Percentiles rank a stretch among this genome's conserved stretches.
phyloP scores from a whole-genome alignment of 2,888 invertebrate genomes.

The Rotaria socialis region DNA sequence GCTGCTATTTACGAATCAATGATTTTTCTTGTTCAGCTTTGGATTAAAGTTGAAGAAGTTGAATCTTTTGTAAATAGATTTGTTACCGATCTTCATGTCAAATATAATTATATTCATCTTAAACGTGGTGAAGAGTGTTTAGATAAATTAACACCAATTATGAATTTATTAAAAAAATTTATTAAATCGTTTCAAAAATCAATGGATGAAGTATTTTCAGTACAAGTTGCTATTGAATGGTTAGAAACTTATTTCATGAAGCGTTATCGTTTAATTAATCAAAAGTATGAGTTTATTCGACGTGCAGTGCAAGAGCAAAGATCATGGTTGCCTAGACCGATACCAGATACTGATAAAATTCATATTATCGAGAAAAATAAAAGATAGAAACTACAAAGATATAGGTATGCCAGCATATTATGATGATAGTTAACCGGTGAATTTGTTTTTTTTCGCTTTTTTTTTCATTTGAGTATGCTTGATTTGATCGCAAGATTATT shows the following conservation, averaged over 20 bases:
- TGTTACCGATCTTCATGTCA: conserved; percentile 38
- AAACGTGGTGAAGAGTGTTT: conserved; percentile 38
- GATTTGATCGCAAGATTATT: no score
- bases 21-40: neutral
- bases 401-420: neutral
- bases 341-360: conserved; percentile 33
- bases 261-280: conserved; percentile 29
- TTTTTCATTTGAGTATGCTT: no score
- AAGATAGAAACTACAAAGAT: neutral
- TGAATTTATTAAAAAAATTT: conserved; percentile 32
- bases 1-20: conserved; percentile 40
- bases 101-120: conserved; percentile 40
- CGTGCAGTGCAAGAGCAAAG: conserved; percentile 38
- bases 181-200: conserved; percentile 34
- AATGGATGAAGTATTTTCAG: conserved; percentile 21
- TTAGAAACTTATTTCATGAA: conserved; percentile 43
- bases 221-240: conserved; percentile 44
- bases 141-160: conserved; percentile 25
- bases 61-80: conserved; percentile 40
- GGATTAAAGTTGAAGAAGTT: neutral
- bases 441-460: neutral
- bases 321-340: conserved; percentile 40
- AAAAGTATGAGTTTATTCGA: neutral
- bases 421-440: neutral
- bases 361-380: neutral